A percentile compares a stretch with the other conserved stretches of the same genome.
Evolutionary conservation across 2,113 vertebrate species (phyloP).

Genomic region (Solea senegalensis): DNA sequence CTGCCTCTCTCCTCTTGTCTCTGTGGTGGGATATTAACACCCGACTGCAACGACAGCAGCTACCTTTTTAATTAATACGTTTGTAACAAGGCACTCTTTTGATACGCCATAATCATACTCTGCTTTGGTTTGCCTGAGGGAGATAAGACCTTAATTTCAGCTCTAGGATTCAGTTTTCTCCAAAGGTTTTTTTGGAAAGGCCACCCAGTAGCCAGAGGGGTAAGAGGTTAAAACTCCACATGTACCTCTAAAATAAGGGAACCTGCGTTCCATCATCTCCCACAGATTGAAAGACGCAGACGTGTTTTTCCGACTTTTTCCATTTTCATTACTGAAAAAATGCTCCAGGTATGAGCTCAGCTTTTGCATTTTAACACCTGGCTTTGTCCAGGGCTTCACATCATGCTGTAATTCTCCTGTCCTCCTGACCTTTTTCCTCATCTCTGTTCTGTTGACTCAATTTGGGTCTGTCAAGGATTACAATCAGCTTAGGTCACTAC

Average conservation of each 20-base stretch:
- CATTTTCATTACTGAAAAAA: constrained; percentile 14
- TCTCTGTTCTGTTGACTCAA: constrained; percentile 21
- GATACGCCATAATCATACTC: neutral
- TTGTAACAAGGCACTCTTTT: neutral
- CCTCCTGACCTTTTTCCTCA: constrained; percentile 52
- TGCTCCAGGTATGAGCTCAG: constrained; percentile 60
- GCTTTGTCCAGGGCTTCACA: constrained; percentile 23
- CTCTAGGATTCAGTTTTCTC: neutral
- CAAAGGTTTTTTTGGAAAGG: neutral
- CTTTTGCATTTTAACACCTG: constrained; percentile 39
- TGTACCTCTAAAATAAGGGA: neutral
- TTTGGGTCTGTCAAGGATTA: constrained; percentile 12
- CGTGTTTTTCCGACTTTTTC: neutral
- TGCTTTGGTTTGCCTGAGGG: neutral
- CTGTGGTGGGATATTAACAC: constrained; percentile 3
- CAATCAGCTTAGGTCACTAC: constrained; percentile 5
- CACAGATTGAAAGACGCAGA: constrained; percentile 14
- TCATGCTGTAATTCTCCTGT: constrained; percentile 34
- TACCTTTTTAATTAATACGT: constrained; percentile 8
- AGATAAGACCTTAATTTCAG: neutral
- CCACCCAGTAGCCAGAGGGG: neutral
- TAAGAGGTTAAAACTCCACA: constrained; percentile 28
- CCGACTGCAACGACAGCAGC: neutral
- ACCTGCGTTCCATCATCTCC: constrained; percentile 40
- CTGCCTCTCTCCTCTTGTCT: neutral